Percentiles rank a stretch among this genome's conserved stretches.
These are phyloP conservation scores for Kryphioiulus occultus DNA, from an alignment of 2,888 invertebrate genomes.

Conservation along the genomic window DNA sequence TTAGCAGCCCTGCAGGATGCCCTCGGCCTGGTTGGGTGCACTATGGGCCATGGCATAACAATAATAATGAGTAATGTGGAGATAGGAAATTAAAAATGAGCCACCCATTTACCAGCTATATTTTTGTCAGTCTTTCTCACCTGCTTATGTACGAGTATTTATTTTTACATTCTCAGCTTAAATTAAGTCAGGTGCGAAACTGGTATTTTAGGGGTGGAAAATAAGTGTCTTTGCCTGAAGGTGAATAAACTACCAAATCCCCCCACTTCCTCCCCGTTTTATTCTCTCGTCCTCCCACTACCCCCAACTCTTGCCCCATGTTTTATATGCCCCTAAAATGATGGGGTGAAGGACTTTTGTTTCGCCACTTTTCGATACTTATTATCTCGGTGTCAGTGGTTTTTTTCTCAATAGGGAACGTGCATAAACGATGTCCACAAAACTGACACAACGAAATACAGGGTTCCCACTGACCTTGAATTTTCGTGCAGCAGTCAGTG, in stretches of 20 bases:
- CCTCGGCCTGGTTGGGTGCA: slow-evolving; percentile 23
- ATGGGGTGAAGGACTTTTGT: slow-evolving; percentile 20
- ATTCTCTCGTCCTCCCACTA: neutral
- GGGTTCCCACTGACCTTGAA: too few species aligned
- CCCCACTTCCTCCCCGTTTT: neutral
- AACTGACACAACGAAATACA: too few species aligned
- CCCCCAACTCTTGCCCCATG: neutral
- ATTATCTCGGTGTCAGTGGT: too few species aligned
- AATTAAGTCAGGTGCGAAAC: slow-evolving; percentile 15
- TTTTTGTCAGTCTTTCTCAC: neutral
- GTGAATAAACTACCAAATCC: slow-evolving; percentile 1
- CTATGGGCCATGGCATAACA: neutral
- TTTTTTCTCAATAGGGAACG: too few species aligned
- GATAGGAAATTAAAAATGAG: slow-evolving; percentile 4
- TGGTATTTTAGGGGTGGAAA: slow-evolving; percentile 23
- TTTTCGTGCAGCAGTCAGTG: too few species aligned
- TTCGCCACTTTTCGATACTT: neutral
- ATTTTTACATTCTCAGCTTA: slow-evolving; percentile 12
- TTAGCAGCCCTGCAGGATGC: slow-evolving; percentile 2
- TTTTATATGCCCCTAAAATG: slow-evolving; percentile 23
- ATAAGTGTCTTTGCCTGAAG: slow-evolving; percentile 4
- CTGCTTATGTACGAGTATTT: neutral
- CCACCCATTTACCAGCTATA: neutral
- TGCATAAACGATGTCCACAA: too few species aligned
- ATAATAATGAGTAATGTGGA: neutral